Conservation (phyloP, 2,797 vertebrate genomes). For the Cossypha caffra region DNA sequence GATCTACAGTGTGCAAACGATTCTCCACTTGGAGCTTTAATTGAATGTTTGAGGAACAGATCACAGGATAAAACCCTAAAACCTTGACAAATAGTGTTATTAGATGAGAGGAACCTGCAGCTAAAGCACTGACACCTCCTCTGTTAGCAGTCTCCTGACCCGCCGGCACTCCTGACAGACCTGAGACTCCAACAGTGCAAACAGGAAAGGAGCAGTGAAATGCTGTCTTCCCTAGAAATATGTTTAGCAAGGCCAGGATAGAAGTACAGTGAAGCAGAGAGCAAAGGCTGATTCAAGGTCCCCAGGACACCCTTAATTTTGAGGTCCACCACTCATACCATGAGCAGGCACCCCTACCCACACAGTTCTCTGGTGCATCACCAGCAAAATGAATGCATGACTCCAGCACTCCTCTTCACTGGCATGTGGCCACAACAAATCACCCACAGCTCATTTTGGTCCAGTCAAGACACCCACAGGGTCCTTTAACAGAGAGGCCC, state of each 20-base stretch:
- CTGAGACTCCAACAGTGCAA: constrained; percentile 47
- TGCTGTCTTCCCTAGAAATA: not conserved
- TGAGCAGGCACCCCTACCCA: not conserved
- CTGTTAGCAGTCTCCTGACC: constrained; percentile 16
- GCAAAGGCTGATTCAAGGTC: not conserved
- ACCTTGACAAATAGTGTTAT: constrained; percentile 61
- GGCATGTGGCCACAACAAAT: not conserved
- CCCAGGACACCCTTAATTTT: not conserved
- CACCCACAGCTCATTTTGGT: constrained; percentile 13
- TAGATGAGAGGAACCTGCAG: constrained; percentile 7
- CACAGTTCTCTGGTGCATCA: not conserved
- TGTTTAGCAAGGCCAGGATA: not conserved
- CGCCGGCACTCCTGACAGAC: not conserved
- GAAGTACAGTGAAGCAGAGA: not conserved
- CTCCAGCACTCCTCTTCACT: not conserved
- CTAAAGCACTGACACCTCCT: not conserved
- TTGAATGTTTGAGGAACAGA: constrained; percentile 48
- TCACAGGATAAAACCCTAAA: constrained; percentile 44
- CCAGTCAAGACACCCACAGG: not conserved
- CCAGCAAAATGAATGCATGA: not conserved
- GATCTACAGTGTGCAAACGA: constrained; percentile 13
- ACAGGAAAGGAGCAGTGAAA: not conserved
- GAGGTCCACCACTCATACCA: not conserved
- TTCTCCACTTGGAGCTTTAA: constrained; percentile 46
- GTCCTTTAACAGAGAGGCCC: not conserved